phyloP scores from a whole-genome alignment of 1,140 invertebrate species.

The Philopotamus ludificatus region DNA sequence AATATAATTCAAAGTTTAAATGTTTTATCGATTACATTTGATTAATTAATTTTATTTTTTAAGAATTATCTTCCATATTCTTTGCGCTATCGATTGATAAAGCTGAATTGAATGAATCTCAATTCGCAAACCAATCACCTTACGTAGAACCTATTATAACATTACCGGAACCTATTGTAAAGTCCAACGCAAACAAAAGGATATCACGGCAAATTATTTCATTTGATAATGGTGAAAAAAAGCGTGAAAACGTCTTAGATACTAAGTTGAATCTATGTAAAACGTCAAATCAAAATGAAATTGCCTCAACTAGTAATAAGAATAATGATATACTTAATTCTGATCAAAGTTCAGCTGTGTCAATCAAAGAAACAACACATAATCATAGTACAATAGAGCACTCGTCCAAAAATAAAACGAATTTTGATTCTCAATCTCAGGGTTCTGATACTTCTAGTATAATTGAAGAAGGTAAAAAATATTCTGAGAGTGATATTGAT shows the following conservation, averaged over 20 bases:
- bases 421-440: slow-evolving; percentile 46
- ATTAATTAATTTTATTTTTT: slow-evolving; percentile 40
- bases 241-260: slow-evolving; percentile 61
- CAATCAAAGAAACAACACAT: slow-evolving; percentile 39
- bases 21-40: slow-evolving; percentile 29
- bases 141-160: slow-evolving; percentile 59
- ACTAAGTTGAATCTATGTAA: no score
- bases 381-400: slow-evolving; percentile 37
- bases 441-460: slow-evolving; percentile 50
- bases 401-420: slow-evolving; percentile 35
- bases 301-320: no score
- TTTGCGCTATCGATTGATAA: slow-evolving; percentile 91
- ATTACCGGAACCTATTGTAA: slow-evolving; percentile 49
- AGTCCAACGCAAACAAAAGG: slow-evolving; percentile 49
- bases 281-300: no score
- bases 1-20: slow-evolving; percentile 6
- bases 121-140: slow-evolving; percentile 45
- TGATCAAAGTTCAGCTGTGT: no score
- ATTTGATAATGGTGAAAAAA: slow-evolving; percentile 54
- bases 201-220: slow-evolving; percentile 54
- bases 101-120: slow-evolving; percentile 69
- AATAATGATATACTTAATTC: no score
- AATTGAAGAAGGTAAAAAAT: slow-evolving; percentile 51
- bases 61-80: slow-evolving; percentile 80
- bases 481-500: slow-evolving; percentile 55